These are phyloP conservation scores for Mesoligia furuncula DNA, from an alignment of 2,888 invertebrate species.

Conservation along the genomic window DNA sequence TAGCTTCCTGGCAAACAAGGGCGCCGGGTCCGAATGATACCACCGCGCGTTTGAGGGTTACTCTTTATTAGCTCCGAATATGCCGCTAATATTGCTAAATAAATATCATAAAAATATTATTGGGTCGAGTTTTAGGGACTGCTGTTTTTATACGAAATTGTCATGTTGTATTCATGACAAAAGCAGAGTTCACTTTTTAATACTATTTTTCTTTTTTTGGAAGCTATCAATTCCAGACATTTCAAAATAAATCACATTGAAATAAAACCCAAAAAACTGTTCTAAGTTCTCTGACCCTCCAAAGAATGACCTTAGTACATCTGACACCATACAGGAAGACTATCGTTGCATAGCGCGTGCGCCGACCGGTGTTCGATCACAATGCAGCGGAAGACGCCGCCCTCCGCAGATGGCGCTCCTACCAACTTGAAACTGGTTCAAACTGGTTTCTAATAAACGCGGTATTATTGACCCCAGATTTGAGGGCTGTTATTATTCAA, in stretches of 20 bases:
- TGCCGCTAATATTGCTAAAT: constrained; percentile 69
- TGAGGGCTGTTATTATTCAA: constrained; percentile 67
- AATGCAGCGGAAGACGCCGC: constrained; percentile 89
- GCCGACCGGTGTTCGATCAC: constrained; percentile 81
- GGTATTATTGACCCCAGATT: constrained; percentile 84
- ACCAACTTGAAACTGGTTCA: constrained; percentile 82
- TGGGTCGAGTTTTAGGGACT: constrained; percentile 23
- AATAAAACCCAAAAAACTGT: not conserved
- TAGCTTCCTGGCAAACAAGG: constrained; percentile 88
- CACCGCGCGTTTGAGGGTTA: constrained; percentile 78
- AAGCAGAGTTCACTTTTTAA: not conserved
- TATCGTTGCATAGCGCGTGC: constrained; percentile 83
- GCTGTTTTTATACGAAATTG: not conserved
- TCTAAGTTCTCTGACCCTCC: constrained; percentile 63
- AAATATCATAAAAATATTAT: constrained; percentile 63
- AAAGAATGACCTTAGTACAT: constrained; percentile 65
- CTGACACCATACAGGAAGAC: constrained; percentile 63
- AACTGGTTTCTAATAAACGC: constrained; percentile 78
- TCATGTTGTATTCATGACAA: not conserved
- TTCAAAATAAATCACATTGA: not conserved
- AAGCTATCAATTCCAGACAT: not conserved
- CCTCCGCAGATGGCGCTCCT: constrained; percentile 83
- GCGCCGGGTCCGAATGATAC: constrained; percentile 79
- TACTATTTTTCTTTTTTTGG: not conserved
- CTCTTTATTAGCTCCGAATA: constrained; percentile 80